Evolutionary conservation across 2,797 vertebrate genomes (phyloP), one percentile per base, ranked within the genome.

Genomic region (Darevskia mixta): DNA sequence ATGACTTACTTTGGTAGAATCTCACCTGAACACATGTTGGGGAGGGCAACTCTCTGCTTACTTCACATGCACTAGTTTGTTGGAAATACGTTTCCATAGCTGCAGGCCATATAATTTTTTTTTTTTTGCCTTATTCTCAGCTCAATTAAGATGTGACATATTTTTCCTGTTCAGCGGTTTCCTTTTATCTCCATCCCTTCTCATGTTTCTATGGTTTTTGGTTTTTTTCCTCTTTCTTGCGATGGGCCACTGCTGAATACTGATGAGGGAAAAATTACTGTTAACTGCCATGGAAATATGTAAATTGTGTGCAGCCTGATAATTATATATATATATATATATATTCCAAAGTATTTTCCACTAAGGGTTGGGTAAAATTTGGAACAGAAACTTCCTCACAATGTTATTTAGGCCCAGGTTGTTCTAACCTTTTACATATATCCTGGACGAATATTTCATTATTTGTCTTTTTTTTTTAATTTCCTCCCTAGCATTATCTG

Each of bases 111-210:
- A 79, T 79, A 72, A 89, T 83, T 84, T 32, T 72, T 8, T 87
- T 41, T 20, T 84, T 35, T 72, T 9, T 8, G 6, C 18, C 71
- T 90, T 87, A 80, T 78, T 83, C 89, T 72, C 82, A 9, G 61
- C 41, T 91, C 90, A 92, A 85, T 91, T 92, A 92, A 93, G 92
- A 86, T 8, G 23, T 71, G 81, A 76, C 78, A 84, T 10, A 49
- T 84, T 93, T 93, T 91, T 88, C 79, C 20, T 90, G 73, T 90
- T 93, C 1, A 0, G 61, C 72, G 58, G 73, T 89, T 35, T 89
- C 71, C 83, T 93, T 94, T 94, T 85, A 92, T 95, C 86, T 92
- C 41, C 20, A 10, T 38, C 71, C 27, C 67, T 64, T 90, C 61
- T 91, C 71, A n/a, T 78, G 5, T 85, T 91, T 90, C 90, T 83